Evolutionary conservation across 92 coral and sea anemone species (phyloP), one percentile per base, ranked within the genome.

Genomic region (Actinernus sp.): DNA sequence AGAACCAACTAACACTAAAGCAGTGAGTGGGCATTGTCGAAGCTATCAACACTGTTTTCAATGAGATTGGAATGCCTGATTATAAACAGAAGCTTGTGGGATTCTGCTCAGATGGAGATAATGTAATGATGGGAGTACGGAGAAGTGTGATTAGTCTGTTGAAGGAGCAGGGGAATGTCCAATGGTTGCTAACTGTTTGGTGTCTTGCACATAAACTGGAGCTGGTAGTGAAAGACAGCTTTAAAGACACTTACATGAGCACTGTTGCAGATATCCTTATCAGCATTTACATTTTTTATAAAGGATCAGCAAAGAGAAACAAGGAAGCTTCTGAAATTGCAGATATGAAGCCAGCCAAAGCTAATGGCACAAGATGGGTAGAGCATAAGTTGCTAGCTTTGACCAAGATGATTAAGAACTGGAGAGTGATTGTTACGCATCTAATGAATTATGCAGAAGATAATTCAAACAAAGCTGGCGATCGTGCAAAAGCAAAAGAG

Each of bases 141-240:
- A 31, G 48, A 23, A 50, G 68, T 60, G 58, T 51, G 58, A 51
- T 21, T 51, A 21, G 31, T 26, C 31, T 24, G 68, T n/a, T n/a
- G n/a, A n/a, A n/a, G n/a, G n/a, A n/a, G n/a, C n/a, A n/a, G n/a
- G n/a, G n/a, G 36, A 38, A 60, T 61, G 58, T 31, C 20, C 48
- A 37, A 34, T 60, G 76, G 76, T 41, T 53, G 21, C 55, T 69
- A 57, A 57, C 53, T 57, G 68, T 69, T 69, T 54, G 76, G 76
- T 69, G 76, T 69, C 76, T 65, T 18, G 73, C 73, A 47, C 73
- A 65, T 31, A 65, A 19, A 52, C 73, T 65, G 48, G 73, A 65
- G 50, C 46, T 48, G 22, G 45, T 45, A 48, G 59, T 67, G 75
- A n/a, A n/a, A n/a, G n/a, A n/a, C n/a, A n/a, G n/a, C 31, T 67